These are phyloP conservation scores for Alviniconcha marisindica DNA, from an alignment of 1,140 invertebrate genomes.

Conservation along the genomic window DNA sequence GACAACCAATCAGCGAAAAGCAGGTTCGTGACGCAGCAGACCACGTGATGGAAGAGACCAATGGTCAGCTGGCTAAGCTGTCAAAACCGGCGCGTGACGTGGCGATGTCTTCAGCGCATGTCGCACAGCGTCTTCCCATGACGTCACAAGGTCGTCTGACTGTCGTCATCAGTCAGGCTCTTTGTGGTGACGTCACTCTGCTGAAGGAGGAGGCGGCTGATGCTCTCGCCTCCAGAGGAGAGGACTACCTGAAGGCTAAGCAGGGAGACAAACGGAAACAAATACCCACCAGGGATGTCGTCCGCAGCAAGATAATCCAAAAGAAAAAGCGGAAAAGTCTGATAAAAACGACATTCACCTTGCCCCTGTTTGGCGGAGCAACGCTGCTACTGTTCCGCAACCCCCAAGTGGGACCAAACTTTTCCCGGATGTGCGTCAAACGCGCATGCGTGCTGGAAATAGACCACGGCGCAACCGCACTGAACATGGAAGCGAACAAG, in stretches of 20 bases:
- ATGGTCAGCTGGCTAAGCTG: neutral
- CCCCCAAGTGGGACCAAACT: neutral
- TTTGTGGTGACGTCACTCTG: neutral
- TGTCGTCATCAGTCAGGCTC: slow-evolving; percentile 22
- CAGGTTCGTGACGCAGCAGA: neutral
- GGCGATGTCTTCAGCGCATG: neutral
- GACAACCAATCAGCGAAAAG: slow-evolving; percentile 2
- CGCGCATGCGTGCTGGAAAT: slow-evolving; percentile 22
- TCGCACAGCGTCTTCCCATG: neutral
- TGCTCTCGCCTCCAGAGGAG: neutral
- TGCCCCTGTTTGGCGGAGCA: slow-evolving; percentile 13
- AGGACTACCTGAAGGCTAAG: neutral
- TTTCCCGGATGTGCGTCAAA: neutral
- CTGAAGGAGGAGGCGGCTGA: neutral
- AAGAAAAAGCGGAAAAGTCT: slow-evolving; percentile 10
- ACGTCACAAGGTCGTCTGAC: slow-evolving; percentile 24
- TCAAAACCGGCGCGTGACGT: neutral
- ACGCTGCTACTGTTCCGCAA: neutral
- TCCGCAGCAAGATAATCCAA: neutral
- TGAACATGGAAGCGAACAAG: neutral
- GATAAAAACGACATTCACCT: neutral
- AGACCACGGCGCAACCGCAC: neutral
- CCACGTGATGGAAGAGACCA: neutral
- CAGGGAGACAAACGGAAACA: neutral
- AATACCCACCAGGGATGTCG: neutral